Conservation (phyloP, 2,888 invertebrate species). For the Linyphia triangularis region DNA sequence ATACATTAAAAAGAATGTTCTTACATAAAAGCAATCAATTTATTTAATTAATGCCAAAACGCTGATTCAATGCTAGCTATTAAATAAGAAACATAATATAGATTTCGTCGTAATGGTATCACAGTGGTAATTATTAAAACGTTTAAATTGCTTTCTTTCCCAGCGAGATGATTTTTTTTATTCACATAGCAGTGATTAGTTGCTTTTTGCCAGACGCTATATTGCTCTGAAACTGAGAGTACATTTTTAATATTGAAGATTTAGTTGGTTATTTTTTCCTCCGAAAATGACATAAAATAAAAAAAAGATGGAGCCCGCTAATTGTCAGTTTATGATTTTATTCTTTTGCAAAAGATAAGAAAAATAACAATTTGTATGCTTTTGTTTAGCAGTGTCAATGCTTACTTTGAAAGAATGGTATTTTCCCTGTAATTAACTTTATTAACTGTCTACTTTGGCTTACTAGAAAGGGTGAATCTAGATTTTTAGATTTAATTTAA, state of each 20-base stretch:
- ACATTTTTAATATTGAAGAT: background rate
- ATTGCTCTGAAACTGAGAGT: background rate
- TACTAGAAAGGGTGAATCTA: too few relatives aligned
- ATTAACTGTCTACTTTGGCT: too few relatives aligned
- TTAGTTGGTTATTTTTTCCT: too few relatives aligned
- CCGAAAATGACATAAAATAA: too few relatives aligned
- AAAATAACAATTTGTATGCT: too few relatives aligned
- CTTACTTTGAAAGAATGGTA: too few relatives aligned
- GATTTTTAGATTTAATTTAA: too few relatives aligned
- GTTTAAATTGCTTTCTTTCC: slow-evolving; percentile 50
- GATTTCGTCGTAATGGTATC: slow-evolving; percentile 28
- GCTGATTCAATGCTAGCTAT: background rate
- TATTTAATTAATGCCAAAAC: slow-evolving; percentile 44
- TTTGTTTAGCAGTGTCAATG: too few relatives aligned
- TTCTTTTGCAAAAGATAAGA: too few relatives aligned
- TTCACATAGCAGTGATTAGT: background rate
- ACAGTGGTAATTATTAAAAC: slow-evolving; percentile 42
- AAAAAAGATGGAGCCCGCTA: too few relatives aligned
- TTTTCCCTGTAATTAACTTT: too few relatives aligned
- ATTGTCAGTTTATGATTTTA: too few relatives aligned
- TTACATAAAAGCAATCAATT: slow-evolving; percentile 50
- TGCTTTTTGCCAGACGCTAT: background rate
- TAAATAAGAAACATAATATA: slow-evolving; percentile 45
- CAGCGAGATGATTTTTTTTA: background rate
- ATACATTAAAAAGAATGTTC: slow-evolving; percentile 1